Percentiles rank a stretch among this genome's conserved stretches.
Evolutionary conservation across 2,113 vertebrate species (phyloP).

Genomic region (Hydrochoerus hydrochaeris): DNA sequence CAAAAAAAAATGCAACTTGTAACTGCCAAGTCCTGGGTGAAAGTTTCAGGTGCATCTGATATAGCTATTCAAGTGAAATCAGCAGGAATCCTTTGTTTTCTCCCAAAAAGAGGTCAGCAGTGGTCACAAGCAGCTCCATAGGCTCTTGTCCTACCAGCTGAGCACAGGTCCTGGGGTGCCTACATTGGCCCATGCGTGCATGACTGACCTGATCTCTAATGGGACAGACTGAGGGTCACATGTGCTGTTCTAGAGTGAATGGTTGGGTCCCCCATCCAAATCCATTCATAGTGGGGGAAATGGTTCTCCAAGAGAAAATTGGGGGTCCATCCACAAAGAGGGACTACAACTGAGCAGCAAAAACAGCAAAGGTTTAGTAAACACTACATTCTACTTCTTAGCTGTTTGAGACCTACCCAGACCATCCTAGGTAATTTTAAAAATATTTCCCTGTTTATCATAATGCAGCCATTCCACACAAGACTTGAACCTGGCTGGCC

Average conservation of each 20-base stretch:
- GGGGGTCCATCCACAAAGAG: background rate
- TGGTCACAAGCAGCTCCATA: background rate
- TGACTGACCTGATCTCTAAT: background rate
- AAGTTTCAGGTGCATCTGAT: background rate
- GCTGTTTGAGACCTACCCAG: background rate
- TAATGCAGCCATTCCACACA: background rate
- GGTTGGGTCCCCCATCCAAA: background rate
- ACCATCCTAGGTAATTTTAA: background rate
- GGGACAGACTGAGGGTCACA: background rate
- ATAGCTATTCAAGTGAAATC: background rate
- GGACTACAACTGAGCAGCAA: background rate
- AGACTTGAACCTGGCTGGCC: background rate
- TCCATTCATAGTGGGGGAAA: background rate
- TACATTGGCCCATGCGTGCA: background rate
- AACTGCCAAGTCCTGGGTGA: background rate
- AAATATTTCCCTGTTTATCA: background rate
- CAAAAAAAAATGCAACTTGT: background rate
- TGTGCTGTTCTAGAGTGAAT: background rate
- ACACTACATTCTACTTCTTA: background rate
- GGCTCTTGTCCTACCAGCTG: background rate
- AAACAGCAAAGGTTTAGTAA: background rate
- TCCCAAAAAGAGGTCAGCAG: slow-evolving; percentile 14
- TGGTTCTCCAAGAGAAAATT: background rate
- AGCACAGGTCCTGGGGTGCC: background rate
- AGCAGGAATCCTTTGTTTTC: background rate